Conservation (phyloP, 2,113 vertebrate species). For the Psittacula cyanocephala region DNA sequence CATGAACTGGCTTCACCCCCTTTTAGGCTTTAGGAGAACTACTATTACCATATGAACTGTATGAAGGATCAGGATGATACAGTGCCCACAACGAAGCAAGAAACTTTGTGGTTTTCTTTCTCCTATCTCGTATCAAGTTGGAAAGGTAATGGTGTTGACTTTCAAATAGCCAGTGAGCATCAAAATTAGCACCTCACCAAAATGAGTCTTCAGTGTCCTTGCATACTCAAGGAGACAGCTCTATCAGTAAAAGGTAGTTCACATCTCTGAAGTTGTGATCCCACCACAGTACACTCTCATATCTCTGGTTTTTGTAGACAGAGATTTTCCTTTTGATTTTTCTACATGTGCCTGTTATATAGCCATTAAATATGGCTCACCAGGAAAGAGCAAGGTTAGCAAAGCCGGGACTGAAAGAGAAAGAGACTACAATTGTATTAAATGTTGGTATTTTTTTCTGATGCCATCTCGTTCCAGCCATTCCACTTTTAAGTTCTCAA, state of each 20-base stretch:
- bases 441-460: neutral
- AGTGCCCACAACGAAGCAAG: neutral
- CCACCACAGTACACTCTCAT: neutral
- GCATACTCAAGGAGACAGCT: neutral
- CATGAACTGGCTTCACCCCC: neutral
- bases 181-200: neutral
- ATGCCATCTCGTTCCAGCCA: neutral
- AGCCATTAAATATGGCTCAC: neutral
- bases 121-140: neutral
- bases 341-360: neutral
- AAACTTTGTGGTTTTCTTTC: neutral
- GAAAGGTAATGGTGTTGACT: neutral
- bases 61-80: neutral
- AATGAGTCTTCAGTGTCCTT: neutral
- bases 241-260: neutral
- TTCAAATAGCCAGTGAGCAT: neutral
- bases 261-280: neutral
- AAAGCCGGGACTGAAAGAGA: neutral
- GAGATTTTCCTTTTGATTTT: neutral
- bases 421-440: neutral
- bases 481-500: neutral
- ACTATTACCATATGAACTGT: accelerated
- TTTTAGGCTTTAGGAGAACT: neutral
- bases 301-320: neutral
- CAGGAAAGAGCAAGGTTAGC: neutral